These are phyloP conservation scores for Macrosoma leucophasiata DNA, from an alignment of 2,888 invertebrate species.

Conservation along the genomic window DNA sequence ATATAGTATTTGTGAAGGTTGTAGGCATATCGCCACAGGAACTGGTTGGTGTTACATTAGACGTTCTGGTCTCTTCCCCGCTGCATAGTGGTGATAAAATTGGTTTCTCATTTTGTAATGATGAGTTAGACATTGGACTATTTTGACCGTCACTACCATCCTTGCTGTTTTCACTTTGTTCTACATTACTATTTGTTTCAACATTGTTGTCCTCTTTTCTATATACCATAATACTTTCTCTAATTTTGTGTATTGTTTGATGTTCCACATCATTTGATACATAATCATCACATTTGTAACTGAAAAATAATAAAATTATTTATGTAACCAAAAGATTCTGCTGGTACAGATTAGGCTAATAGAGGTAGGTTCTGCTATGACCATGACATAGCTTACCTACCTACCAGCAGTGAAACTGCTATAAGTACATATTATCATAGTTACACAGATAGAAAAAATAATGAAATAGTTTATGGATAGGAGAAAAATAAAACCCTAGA, in stretches of 20 bases:
- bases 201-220: slow-evolving; percentile 33
- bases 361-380: no score
- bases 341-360: no score
- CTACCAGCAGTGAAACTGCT: no score
- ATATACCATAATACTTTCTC: slow-evolving; percentile 61
- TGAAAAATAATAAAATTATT: slow-evolving; percentile 47
- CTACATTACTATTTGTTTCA: slow-evolving; percentile 32
- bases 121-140: slow-evolving; percentile 29
- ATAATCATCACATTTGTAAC: slow-evolving; percentile 88
- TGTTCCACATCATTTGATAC: slow-evolving; percentile 81
- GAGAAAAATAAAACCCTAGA: background rate
- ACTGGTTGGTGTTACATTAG: slow-evolving; percentile 32
- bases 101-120: slow-evolving; percentile 29
- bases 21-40: slow-evolving; percentile 36
- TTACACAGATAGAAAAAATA: background rate
- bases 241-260: slow-evolving; percentile 73
- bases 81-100: slow-evolving; percentile 28
- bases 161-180: slow-evolving; percentile 40
- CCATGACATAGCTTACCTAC: no score
- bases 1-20: slow-evolving; percentile 20
- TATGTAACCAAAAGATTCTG: background rate
- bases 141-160: slow-evolving; percentile 36
- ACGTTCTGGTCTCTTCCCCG: slow-evolving; percentile 30
- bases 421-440: no score
- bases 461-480: background rate